Base-by-base conservation (phyloP, 2,113 vertebrate species). In the Menura novaehollandiae region DNA sequence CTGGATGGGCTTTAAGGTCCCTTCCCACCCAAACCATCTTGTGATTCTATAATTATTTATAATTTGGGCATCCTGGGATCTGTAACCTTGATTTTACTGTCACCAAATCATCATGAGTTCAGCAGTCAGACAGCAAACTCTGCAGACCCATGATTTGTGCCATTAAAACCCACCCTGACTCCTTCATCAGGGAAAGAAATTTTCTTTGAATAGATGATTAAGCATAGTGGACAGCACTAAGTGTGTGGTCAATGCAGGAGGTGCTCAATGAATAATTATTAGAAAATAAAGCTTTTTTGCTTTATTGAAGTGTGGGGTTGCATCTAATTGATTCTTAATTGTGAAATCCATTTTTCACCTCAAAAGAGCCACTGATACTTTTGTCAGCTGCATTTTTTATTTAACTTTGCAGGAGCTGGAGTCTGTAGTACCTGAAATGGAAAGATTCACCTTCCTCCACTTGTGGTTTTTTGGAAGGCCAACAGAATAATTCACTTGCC, bases 281-380 rank as follows among this genome's bases (percentile, higher is more conserved):
- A 96, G 93, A 95, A 97, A 95, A 96, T 82, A 91, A 95, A 94
- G 79, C 82, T 89, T 94, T 92, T 94, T 95, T 91, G 58, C 62
- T 67, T 94, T 80, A 75, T 95, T 3, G 37, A 96, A 95, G 69
- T 91, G 85, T 94, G 58, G 75, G 67, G 49, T 93, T 93, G 94
- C 76, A 87, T 88, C 90, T 92, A 84, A 93, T 94, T 79, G 92
- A 94, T 88, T 94, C 85, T 96, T 96, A 97, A 96, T 96, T 85
- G 79, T 76, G 79, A 95, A 96, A 96, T 96, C 91, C 58, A 94
- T 92, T 95, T 95, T 96, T 94, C 76, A 77, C 79, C 87, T 96
- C 30, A 4, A 71, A 95, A 95, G 62, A 93, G 63, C 15, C 37
- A 30, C 85, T 68, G 67, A 59, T 74, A 79, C 41, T 91, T 89